These are phyloP conservation scores for Oscheius sp. DNA, from an alignment of 2,888 invertebrate species.

Conservation along the genomic window DNA sequence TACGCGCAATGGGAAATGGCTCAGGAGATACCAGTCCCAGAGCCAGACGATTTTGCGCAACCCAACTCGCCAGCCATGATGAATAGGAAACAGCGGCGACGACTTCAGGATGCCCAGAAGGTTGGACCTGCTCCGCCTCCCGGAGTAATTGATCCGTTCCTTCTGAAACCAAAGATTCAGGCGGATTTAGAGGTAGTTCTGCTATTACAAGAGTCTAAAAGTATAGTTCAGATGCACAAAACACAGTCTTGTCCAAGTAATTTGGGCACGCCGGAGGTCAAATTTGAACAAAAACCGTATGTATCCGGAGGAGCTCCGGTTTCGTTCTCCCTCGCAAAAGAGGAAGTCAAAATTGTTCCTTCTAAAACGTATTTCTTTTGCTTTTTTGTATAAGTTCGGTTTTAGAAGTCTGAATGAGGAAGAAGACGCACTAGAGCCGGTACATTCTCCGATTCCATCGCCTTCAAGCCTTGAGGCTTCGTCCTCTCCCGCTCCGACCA, in stretches of 20 bases:
- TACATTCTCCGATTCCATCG: neutral
- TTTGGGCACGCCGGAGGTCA: neutral
- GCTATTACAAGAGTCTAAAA: constrained; percentile 13
- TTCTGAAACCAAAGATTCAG: constrained; percentile 27
- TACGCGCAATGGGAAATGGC: constrained; percentile 49
- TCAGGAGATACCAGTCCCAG: neutral
- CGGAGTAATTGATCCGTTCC: constrained; percentile 47
- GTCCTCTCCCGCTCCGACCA: constrained; percentile 46
- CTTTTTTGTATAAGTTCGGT: neutral
- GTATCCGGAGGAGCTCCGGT: constrained; percentile 22
- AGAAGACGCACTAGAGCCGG: neutral
- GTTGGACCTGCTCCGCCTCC: constrained; percentile 38
- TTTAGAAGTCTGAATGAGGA: constrained; percentile 2
- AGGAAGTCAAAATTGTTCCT: constrained; percentile 26
- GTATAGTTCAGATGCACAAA: constrained; percentile 35
- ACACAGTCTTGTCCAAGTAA: constrained; percentile 36
- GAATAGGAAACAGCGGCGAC: constrained; percentile 52
- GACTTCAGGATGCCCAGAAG: constrained; percentile 45
- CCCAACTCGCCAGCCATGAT: constrained; percentile 33
- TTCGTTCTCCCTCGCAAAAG: constrained; percentile 37
- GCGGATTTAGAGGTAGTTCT: constrained; percentile 13
- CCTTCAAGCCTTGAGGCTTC: neutral
- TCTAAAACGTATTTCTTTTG: neutral
- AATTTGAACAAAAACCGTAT: constrained; percentile 2
- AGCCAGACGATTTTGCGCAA: neutral